Evolutionary conservation across 2,113 vertebrate genomes (phyloP), one percentile per base, ranked within the genome.

Genomic region (Paracanthobrama guichenoti): DNA sequence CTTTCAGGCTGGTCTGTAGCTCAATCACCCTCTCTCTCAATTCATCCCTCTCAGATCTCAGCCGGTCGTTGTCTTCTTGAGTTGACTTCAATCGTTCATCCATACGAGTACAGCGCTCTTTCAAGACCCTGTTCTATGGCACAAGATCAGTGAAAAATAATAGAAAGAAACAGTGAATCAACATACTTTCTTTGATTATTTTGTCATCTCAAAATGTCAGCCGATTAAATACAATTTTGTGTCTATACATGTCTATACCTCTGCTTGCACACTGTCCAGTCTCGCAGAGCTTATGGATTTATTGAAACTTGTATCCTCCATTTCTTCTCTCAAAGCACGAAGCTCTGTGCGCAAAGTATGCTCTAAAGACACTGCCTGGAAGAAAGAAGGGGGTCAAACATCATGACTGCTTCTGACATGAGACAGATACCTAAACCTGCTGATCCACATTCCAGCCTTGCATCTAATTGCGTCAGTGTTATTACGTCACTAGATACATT

Each of bases 261-360:
- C 94, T 79, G 92, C 92, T 69, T 93, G 92, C 82, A 92, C 85
- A 86, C 79, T 94, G 18, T 92, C 90, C 84, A 95, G 79, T 9
- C 93, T 92, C 31, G 93, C 90, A 26, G 88, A 90, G 89, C 90
- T 93, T 88, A 95, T 92, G 24, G 90, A 93, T 76, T 89, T 84
- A 81, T 88, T 95, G 28, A 95, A 93, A 59, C 91, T 92, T 0
- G 91, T 92, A 20, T 95, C 94, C 1, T 95, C 94, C 90, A 93
- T 93, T 82, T 95, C 94, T 35, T 95, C 94, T 85, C 88, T 91
- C 28, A 95, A 85, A 64, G 90, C 83, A 7, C 94, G 92, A 3
- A 95, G 91, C 89, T 95, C 94, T 4, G 89, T 93, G 73, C 93
- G 93, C 72, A 95, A 82, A 50, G 90, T 85, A 84, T 95, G 94